phyloP scores from a whole-genome alignment of 2,113 vertebrate species.

The Centropus unirufus region DNA sequence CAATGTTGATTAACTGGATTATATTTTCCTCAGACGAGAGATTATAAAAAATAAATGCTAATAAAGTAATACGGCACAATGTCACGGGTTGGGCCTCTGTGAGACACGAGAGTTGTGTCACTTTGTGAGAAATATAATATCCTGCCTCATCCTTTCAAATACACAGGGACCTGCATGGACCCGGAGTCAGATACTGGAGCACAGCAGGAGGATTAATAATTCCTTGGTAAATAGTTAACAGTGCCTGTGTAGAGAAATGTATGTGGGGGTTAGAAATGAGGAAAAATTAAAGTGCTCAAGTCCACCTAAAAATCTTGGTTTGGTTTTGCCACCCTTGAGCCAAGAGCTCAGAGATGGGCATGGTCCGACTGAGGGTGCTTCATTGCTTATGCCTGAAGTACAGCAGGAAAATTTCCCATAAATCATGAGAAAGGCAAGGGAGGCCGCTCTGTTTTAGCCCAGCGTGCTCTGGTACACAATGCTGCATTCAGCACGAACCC shows the following conservation, averaged over 20 bases:
- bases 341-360: neutral
- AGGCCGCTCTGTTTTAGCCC: conserved; percentile 18
- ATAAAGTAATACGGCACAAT: conserved; percentile 39
- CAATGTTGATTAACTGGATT: conserved; percentile 45
- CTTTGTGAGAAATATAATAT: conserved; percentile 21
- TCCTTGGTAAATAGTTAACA: neutral
- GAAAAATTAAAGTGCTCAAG: neutral
- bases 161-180: neutral
- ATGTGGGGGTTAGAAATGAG: neutral
- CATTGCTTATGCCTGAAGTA: neutral
- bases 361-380: neutral
- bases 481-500: conserved; percentile 5
- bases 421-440: conserved; percentile 28
- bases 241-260: neutral
- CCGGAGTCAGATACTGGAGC: neutral
- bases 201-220: neutral
- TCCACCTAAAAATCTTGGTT: neutral
- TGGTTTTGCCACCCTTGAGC: neutral
- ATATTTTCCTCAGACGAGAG: conserved; percentile 27
- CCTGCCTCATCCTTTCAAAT: neutral
- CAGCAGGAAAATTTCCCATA: conserved; percentile 17
- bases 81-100: conserved; percentile 1
- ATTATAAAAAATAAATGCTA: conserved; percentile 46
- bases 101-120: conserved; percentile 16
- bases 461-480: conserved; percentile 34